phyloP scores from a whole-genome alignment of 2,113 vertebrate genomes.

The Amphilophus citrinellus region DNA sequence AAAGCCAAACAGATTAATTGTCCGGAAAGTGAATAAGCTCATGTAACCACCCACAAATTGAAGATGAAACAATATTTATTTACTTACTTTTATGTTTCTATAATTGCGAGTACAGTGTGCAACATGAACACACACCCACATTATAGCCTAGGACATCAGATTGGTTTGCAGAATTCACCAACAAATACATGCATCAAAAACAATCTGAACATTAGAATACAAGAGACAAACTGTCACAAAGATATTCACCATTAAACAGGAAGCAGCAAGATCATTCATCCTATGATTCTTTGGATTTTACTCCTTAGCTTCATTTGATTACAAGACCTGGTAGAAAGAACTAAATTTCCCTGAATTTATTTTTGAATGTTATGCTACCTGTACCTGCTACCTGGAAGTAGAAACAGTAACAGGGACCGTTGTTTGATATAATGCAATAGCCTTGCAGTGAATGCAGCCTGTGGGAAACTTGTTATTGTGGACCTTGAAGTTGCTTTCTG shows the following conservation, averaged over 20 bases:
- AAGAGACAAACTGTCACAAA: background rate
- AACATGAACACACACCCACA: no score
- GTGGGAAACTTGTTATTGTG: background rate
- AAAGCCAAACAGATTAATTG: background rate
- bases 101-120: no score
- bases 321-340: no score
- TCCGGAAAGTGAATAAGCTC: background rate
- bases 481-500: background rate
- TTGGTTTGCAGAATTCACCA: background rate
- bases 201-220: background rate
- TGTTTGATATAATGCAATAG: background rate
- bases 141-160: no score
- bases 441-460: accelerated
- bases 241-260: background rate
- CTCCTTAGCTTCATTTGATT: background rate
- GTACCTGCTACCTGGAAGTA: background rate
- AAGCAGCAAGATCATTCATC: background rate
- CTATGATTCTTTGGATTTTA: background rate
- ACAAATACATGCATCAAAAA: background rate
- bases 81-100: no score
- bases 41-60: background rate
- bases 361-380: accelerated
- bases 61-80: no score
- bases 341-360: background rate
- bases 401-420: background rate